Base-by-base conservation (phyloP, 2,797 vertebrate genomes). In the Leptoclinus maculatus region DNA sequence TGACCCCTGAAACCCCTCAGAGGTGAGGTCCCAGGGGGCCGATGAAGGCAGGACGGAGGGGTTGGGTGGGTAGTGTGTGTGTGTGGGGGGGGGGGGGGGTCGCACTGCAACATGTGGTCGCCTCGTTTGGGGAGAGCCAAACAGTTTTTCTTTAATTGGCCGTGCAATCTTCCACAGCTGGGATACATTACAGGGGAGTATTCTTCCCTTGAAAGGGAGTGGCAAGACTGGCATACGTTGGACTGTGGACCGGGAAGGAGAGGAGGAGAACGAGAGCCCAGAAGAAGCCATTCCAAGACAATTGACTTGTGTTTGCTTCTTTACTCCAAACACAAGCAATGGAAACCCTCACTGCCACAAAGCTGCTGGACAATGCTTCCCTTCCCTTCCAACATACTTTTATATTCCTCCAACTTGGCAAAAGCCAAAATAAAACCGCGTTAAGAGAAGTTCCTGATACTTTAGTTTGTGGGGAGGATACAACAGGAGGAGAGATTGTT, bases 81-180 rank as follows among this genome's bases (percentile, higher is more conserved):
- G n/a, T n/a, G n/a, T n/a, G 41, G 13, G 13, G 3, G 17, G 2
- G 7, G 77, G 88, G 87, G 83, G 79, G 79, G 88, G 75, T 71
- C 57, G 82, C 70, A 88, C 92, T 87, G 90, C 92, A 97, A 96
- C 97, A 97, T 96, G 94, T 97, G 96, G 96, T 94, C 78, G 16
- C 88, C 94, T 96, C 94, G 90, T 96, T 95, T 94, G 90, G 92
- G 90, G 85, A 68, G 84, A 94, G 93, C 93, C 94, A 95, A 96
- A 96, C 93, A 89, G 82, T 93, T 95, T 92, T 93, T 92, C 92
- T 96, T 96, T 97, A 96, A 97, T 96, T 96, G 95, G 92, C 87
- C 62, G 21, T 95, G 90, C 91, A 91, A 90, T 95, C 92, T 92
- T 91, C 94, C 92, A 90, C 96, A 97, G 96, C 96, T 97, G 97